Evolutionary conservation across 2,888 invertebrate species (phyloP), one percentile per base, ranked within the genome.

Genomic region (Caenorhabditis japonica): DNA sequence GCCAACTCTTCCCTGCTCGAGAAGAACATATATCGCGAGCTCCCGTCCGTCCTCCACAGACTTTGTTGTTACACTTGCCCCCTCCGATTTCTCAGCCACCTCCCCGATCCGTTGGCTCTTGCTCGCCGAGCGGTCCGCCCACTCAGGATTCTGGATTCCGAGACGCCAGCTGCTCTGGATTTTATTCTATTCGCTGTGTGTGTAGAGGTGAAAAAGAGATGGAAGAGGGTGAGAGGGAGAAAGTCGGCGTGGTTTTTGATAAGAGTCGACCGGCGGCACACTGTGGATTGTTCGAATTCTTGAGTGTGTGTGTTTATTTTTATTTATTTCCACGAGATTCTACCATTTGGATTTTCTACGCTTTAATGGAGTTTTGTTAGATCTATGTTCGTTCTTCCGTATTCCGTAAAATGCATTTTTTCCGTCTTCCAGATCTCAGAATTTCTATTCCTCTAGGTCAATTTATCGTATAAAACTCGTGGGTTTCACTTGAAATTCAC

Each of bases 241-340:
- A 7, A 15, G 39, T 8, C 7, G 34, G 12, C 4, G 13, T 49
- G n/a, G 59, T 36, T 19, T 33, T 33, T 52, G 21, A 30, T n/a
- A n/a, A n/a, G n/a, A n/a, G n/a, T n/a, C n/a, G n/a, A n/a, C n/a
- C n/a, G n/a, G n/a, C n/a, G n/a, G n/a, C n/a, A n/a, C 51, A 12
- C 30, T 39, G 33, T 53, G 49, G 25, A 25, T 56, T 51, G 38
- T 56, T 47, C 39, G 27, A 53, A 44, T 19, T 36, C 34, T 49
- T 47, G 27, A n/a, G n/a, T n/a, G n/a, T n/a, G n/a, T n/a, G n/a
- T n/a, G n/a, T n/a, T n/a, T n/a, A n/a, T n/a, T n/a, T n/a, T n/a
- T n/a, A n/a, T n/a, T n/a, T n/a, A n/a, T n/a, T n/a, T n/a, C n/a
- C n/a, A n/a, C n/a, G n/a, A n/a, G n/a, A n/a, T n/a, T n/a, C n/a